A percentile compares a stretch with the other conserved stretches of the same genome.
Conservation (phyloP, 37 sponge, comb jelly and placozoan genomes). For the Hexactinellida sp. region DNA sequence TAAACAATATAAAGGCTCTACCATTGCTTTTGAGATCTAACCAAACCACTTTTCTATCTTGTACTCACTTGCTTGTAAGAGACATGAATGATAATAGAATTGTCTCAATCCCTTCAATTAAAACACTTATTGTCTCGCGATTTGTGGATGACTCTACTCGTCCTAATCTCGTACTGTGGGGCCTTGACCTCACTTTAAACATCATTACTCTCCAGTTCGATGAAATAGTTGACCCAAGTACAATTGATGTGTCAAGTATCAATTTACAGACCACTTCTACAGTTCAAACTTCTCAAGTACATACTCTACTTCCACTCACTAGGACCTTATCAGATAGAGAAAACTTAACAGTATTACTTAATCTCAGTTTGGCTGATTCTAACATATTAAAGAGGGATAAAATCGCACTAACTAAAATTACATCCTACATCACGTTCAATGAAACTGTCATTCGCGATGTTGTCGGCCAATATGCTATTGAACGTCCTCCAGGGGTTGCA, state of each 20-base stretch:
- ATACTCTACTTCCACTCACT: constrained; percentile 25
- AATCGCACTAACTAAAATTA: constrained; percentile 33
- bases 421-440: constrained; percentile 38
- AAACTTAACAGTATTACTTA: constrained; percentile 28
- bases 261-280: constrained; percentile 38
- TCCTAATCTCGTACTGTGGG: constrained; percentile 39
- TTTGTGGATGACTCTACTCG: constrained; percentile 46
- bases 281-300: neutral
- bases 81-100: constrained; percentile 56
- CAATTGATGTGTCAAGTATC: constrained; percentile 44
- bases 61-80: constrained; percentile 26
- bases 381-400: constrained; percentile 52
- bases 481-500: constrained; percentile 27
- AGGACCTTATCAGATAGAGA: constrained; percentile 16
- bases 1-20: constrained; percentile 59
- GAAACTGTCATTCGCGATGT: constrained; percentile 40
- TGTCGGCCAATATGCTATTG: constrained; percentile 21
- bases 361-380: constrained; percentile 45
- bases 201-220: constrained; percentile 60
- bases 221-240: constrained; percentile 59
- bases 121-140: constrained; percentile 29
- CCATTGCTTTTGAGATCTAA: constrained; percentile 27
- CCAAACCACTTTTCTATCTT: constrained; percentile 33
- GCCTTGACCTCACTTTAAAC: constrained; percentile 61
- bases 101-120: constrained; percentile 18